A percentile compares a stretch with the other conserved stretches of the same genome.
These are phyloP conservation scores for Spea multiplicata DNA, from an alignment of 2,113 vertebrate genomes.

Conservation along the genomic window DNA sequence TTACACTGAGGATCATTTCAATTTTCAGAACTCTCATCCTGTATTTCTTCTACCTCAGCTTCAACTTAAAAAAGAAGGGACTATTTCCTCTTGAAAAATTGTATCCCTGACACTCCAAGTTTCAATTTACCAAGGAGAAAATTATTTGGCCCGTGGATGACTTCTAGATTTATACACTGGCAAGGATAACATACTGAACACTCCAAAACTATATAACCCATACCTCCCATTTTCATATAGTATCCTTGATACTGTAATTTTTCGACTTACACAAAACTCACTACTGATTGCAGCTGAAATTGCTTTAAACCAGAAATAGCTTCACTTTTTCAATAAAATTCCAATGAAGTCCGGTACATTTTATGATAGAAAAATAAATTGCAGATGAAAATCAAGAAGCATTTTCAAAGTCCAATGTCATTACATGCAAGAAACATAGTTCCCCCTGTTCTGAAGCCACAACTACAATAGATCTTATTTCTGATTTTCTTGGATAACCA, in stretches of 20 bases:
- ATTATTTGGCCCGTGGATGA: constrained; percentile 30
- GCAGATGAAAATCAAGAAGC: too few relatives aligned
- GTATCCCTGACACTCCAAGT: constrained; percentile 19
- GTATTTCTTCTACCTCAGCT: not conserved
- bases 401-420: too few relatives aligned
- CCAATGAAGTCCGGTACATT: not conserved
- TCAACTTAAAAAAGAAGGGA: constrained; percentile 11
- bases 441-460: too few relatives aligned
- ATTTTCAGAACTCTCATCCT: too few relatives aligned
- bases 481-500: too few relatives aligned
- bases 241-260: constrained; percentile 8
- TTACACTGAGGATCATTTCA: too few relatives aligned
- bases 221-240: constrained; percentile 1
- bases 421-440: too few relatives aligned
- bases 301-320: not conserved
- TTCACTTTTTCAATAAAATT: constrained; percentile 6
- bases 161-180: constrained; percentile 14
- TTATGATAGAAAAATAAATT: too few relatives aligned
- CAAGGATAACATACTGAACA: constrained; percentile 1
- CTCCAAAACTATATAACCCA: constrained; percentile 3
- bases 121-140: constrained; percentile 26
- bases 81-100: constrained; percentile 26
- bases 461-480: too few relatives aligned
- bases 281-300: not conserved
- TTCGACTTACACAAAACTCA: not conserved